Evolutionary conservation across 2,113 vertebrate species (phyloP).

Genomic region (Rhadina sibilatrix): DNA sequence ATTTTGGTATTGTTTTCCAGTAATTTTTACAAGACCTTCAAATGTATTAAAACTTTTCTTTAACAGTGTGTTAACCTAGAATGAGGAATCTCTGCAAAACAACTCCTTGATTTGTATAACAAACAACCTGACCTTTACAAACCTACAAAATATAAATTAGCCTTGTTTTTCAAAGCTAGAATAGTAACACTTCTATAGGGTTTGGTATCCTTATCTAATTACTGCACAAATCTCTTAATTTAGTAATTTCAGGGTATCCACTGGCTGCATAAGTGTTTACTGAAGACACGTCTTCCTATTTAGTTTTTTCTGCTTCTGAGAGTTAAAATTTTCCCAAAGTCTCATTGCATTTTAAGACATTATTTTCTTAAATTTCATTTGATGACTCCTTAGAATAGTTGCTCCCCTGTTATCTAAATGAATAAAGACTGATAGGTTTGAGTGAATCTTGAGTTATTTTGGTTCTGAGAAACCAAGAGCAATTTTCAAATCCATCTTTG

Average conservation of each 20-base stretch:
- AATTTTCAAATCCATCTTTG: background rate
- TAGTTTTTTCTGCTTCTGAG: background rate
- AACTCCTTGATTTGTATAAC: background rate
- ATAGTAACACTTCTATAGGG: background rate
- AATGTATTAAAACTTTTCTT: background rate
- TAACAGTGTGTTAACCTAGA: background rate
- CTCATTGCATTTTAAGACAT: background rate
- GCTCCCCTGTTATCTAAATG: background rate
- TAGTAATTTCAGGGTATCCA: background rate
- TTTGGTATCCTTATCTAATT: background rate
- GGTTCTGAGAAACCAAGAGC: background rate
- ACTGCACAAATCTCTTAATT: background rate
- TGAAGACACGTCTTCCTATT: background rate
- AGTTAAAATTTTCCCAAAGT: background rate
- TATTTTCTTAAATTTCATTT: background rate
- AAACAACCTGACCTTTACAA: background rate
- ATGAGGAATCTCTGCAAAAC: background rate
- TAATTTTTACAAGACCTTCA: background rate
- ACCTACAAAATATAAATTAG: background rate
- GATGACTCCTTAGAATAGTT: background rate
- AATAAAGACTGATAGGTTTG: background rate
- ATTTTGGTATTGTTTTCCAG: background rate
- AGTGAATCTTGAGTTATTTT: background rate
- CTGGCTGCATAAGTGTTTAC: background rate
- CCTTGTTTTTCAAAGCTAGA: background rate